A percentile compares a stretch with the other conserved stretches of the same genome.
phyloP scores from a whole-genome alignment of 2,797 vertebrate species.

The Spea hammondii region DNA sequence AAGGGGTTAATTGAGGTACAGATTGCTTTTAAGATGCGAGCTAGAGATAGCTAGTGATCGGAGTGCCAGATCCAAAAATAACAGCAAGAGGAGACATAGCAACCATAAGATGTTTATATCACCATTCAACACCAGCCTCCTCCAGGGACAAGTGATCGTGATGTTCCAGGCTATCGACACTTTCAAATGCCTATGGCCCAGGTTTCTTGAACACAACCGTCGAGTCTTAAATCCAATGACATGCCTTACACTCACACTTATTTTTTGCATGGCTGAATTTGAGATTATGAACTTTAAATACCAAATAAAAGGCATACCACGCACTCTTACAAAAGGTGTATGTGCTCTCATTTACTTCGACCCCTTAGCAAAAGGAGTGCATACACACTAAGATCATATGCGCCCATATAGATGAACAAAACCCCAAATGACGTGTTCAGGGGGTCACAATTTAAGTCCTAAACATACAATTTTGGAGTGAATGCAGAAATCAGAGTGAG shows the following conservation, averaged over 20 bases:
- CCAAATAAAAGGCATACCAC: too few species aligned
- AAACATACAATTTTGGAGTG: too few species aligned
- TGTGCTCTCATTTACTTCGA: not conserved
- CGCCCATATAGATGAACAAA: not conserved
- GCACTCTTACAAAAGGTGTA: too few species aligned
- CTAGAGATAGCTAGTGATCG: conserved; percentile 65
- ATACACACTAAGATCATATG: not conserved
- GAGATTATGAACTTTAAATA: too few species aligned
- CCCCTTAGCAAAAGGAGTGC: not conserved
- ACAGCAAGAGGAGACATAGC: conserved; percentile 67
- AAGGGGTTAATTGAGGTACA: conserved; percentile 43
- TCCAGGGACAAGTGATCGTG: conserved; percentile 36
- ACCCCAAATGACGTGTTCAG: not conserved
- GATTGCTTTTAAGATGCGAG: conserved; percentile 60
- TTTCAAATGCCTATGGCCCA: not conserved
- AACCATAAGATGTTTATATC: conserved; percentile 73
- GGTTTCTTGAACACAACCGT: too few species aligned
- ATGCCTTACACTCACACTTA: too few species aligned
- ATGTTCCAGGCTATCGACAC: conserved; percentile 21
- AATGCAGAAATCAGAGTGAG: too few species aligned
- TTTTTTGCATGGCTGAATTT: too few species aligned
- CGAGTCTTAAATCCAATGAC: too few species aligned
- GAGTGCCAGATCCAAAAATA: conserved; percentile 69
- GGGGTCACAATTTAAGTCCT: too few species aligned
- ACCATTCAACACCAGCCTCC: conserved; percentile 48